phyloP scores from a whole-genome alignment of 2,888 invertebrate species.

The Papilio protenor region DNA sequence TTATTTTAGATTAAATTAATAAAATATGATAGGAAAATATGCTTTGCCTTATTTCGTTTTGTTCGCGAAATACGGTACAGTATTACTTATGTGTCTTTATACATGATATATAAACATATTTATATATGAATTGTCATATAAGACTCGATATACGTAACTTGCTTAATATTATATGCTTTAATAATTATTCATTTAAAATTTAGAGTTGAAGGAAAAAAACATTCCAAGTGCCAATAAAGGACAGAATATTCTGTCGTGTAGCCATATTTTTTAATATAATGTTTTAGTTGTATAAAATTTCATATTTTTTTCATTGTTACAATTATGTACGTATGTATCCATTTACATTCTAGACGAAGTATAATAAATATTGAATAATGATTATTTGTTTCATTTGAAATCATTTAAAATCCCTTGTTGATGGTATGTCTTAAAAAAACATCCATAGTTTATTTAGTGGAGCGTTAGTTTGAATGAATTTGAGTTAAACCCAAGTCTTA shows the following conservation, averaged over 20 bases:
- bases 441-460: not conserved
- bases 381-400: conserved; percentile 52
- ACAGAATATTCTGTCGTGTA: conserved; percentile 66
- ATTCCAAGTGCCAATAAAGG: conserved; percentile 80
- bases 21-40: conserved; percentile 43
- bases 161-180: conserved; percentile 60
- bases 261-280: conserved; percentile 78
- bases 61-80: conserved; percentile 71
- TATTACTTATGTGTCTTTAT: conserved; percentile 65
- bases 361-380: conserved; percentile 79
- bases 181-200: conserved; percentile 48
- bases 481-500: not conserved
- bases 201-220: conserved; percentile 54
- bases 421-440: not conserved
- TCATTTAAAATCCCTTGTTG: conserved; percentile 40
- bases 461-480: too few species aligned
- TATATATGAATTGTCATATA: conserved; percentile 78
- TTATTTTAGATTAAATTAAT: conserved; percentile 43
- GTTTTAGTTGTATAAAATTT: conserved; percentile 72
- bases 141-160: conserved; percentile 62
- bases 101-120: conserved; percentile 76
- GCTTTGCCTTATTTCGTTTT: conserved; percentile 69
- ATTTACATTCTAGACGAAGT: conserved; percentile 74
- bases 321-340: conserved; percentile 76
- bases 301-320: conserved; percentile 65